Evolutionary conservation across 2,113 vertebrate genomes (phyloP).

Genomic region (Sapayoa aenigma): DNA sequence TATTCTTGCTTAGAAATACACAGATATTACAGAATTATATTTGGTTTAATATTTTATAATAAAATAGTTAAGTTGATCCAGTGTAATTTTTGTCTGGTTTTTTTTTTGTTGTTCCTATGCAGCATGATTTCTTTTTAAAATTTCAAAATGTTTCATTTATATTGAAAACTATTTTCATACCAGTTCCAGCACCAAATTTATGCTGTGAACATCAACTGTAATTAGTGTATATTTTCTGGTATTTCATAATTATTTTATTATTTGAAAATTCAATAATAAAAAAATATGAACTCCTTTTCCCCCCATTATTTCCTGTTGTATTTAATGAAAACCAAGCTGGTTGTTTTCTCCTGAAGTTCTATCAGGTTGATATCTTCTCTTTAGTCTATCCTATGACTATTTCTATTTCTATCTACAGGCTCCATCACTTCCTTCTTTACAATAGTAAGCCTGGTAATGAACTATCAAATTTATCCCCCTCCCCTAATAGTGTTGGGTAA

Average conservation of each 20-base stretch:
- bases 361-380: background rate
- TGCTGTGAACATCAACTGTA: background rate
- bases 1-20: background rate
- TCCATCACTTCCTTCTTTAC: background rate
- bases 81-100: background rate
- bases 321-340: background rate
- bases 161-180: background rate
- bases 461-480: background rate
- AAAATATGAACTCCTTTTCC: fast-evolving
- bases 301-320: background rate
- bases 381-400: background rate
- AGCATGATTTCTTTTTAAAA: background rate
- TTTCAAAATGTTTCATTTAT: background rate
- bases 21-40: background rate
- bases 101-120: background rate
- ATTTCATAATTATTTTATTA: background rate
- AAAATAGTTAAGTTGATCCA: background rate
- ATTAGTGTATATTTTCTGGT: background rate
- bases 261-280: background rate
- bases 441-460: background rate
- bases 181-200: background rate
- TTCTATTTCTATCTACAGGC: background rate
- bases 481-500: background rate
- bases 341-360: fast-evolving
- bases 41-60: background rate